These are phyloP conservation scores for Metopolophium dirhodum DNA, from an alignment of 1,140 invertebrate species.

Conservation along the genomic window DNA sequence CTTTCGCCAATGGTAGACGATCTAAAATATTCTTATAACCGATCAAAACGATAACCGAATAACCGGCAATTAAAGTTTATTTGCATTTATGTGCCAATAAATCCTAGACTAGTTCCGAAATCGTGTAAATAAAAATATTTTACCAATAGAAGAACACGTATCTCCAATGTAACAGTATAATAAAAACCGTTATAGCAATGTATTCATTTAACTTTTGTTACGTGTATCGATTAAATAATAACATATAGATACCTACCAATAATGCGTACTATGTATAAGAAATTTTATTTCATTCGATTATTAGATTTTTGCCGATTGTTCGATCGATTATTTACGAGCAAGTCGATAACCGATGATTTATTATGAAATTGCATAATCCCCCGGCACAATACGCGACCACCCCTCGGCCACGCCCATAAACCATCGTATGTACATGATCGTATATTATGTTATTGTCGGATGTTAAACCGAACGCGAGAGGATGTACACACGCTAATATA, in stretches of 20 bases:
- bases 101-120: not conserved
- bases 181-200: not conserved
- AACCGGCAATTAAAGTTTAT: not conserved
- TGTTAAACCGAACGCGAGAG: not conserved
- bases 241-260: not conserved
- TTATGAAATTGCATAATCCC: not conserved
- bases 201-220: not conserved
- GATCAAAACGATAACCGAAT: not conserved
- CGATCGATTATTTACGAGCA: not conserved
- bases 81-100: not conserved
- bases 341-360: slow-evolving; percentile 1
- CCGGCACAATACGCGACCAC: not conserved
- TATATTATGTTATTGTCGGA: not conserved
- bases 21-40: not conserved
- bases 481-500: slow-evolving; percentile 1
- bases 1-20: not conserved
- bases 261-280: not conserved
- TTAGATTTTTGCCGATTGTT: not conserved
- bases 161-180: not conserved
- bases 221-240: not conserved
- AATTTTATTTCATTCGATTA: not conserved
- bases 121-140: not conserved
- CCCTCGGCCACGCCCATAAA: not conserved
- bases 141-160: not conserved
- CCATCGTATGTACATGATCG: not conserved